These are phyloP conservation scores for Pseudois nayaur DNA, from an alignment of 2,113 vertebrate species.

Conservation along the genomic window DNA sequence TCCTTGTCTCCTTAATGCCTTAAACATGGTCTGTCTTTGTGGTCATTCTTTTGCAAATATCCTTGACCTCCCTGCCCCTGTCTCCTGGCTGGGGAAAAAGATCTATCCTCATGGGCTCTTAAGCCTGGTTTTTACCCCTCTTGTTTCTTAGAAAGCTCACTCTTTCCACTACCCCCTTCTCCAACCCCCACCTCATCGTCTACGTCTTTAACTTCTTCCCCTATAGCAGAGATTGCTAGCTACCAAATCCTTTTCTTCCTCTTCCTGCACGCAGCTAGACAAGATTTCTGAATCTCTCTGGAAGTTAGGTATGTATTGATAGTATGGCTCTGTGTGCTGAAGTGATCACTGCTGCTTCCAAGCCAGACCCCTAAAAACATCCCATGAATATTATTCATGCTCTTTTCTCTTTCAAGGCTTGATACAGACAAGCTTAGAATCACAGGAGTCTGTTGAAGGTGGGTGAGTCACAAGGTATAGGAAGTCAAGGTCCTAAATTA, in stretches of 20 bases:
- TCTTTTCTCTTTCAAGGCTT: not conserved
- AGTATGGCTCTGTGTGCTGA: not conserved
- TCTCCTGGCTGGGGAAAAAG: not conserved
- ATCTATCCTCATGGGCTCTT: not conserved
- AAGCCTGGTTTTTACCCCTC: not conserved
- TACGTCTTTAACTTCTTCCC: not conserved
- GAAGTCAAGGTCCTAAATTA: not conserved
- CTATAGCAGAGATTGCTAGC: not conserved
- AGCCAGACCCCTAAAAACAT: not conserved
- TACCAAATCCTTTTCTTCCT: not conserved
- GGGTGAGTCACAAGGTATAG: not conserved
- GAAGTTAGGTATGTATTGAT: not conserved
- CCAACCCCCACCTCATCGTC: not conserved
- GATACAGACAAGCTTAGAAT: not conserved
- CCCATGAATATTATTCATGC: not conserved
- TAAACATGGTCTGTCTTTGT: not conserved
- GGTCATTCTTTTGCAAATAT: not conserved
- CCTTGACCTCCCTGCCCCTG: too few relatives aligned
- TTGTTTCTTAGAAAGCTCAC: not conserved
- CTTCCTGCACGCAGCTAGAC: not conserved
- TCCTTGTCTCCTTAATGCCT: not conserved
- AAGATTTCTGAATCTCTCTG: not conserved
- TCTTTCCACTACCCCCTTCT: not conserved
- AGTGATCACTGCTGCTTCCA: not conserved
- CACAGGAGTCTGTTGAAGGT: not conserved